These are phyloP conservation scores for Meteorus cinctellus DNA, from an alignment of 2,888 invertebrate genomes.

Conservation along the genomic window DNA sequence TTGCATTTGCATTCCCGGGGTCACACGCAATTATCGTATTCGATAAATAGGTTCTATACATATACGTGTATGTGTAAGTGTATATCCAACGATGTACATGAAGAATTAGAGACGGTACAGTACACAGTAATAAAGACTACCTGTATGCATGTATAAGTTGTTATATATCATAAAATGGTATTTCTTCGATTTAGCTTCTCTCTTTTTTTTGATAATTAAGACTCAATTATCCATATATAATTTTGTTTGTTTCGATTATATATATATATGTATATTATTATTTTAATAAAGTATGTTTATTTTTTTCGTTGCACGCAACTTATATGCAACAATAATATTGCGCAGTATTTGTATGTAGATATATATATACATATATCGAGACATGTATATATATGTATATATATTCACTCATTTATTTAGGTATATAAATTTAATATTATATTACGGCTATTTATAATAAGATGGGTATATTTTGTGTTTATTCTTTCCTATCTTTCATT, in stretches of 20 bases:
- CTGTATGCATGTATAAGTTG: conserved; percentile 64
- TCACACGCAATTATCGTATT: conserved; percentile 67
- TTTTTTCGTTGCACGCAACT: conserved; percentile 68
- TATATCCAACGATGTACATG: conserved; percentile 66
- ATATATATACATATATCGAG: conserved; percentile 50
- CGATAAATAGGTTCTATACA: conserved; percentile 57
- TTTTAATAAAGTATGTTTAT: conserved; percentile 58
- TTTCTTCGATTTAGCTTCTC: conserved; percentile 50
- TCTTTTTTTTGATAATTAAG: conserved; percentile 47
- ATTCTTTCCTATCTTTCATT: conserved; percentile 38
- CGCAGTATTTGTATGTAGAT: conserved; percentile 55
- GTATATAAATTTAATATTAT: conserved; percentile 50
- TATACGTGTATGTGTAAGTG: conserved; percentile 56
- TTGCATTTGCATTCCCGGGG: conserved; percentile 70
- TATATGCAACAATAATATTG: conserved; percentile 67
- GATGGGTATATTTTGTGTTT: conserved; percentile 55
- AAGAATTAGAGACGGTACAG: conserved; percentile 69
- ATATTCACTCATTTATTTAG: conserved; percentile 49
- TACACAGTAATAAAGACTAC: conserved; percentile 72
- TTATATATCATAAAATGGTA: conserved; percentile 60
- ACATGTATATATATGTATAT: conserved; percentile 40
- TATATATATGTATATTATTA: conserved; percentile 46
- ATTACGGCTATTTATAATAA: conserved; percentile 58
- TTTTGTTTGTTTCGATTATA: conserved; percentile 47
- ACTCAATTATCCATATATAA: conserved; percentile 51